Base-by-base conservation (phyloP, 2,888 invertebrate genomes). In the Ypsolopha sequella region DNA sequence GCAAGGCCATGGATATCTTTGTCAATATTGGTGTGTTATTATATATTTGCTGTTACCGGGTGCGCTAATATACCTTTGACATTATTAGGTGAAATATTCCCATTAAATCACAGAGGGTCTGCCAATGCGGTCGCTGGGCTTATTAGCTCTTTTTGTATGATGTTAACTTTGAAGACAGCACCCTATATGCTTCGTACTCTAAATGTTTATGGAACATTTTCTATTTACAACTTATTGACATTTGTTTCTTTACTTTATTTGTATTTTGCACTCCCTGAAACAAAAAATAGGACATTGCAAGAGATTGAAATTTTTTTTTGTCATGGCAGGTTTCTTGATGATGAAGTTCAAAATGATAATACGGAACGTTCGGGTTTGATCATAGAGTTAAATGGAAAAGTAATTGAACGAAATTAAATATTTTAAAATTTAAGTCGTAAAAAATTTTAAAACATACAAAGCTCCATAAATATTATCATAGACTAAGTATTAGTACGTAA, bases 61-160 rank as follows among this genome's bases (percentile, higher is more conserved):
- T 74, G 76, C 50, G 69, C 75, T 6, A 68, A 76, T 0, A 75
- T 80, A 51, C 72, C 80, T 1, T 53, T 76, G 13, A 68, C 71
- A 2, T 61, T 80, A 10, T 53, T 76, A 24, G 81, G 81, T 0
- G 81, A 81, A 57, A 53, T 80, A 6, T 73, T 72, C 41, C 80
- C 80, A 0, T 62, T 80, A 41, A 66, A 61, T 0, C 74, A 79
- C 51, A 69, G 72, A 59, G 72, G 68, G 7, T 63, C 64, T 1
- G 79, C 76, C 0, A 62, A 68, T 9, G 56, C 66, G 0, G 55
- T 66, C 0, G 57, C 66, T 0, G 77, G 79, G 0, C 51, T 66
- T 0, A 53, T 66, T 2, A 43, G 75, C 10, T 72, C 73, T 0
- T 4, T 70, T 0, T 51, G 54, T 8, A 44, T 77, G 0, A 63